A percentile compares a stretch with the other conserved stretches of the same genome.
phyloP scores from a whole-genome alignment of 1,140 invertebrate species.

The Euschistus heros region DNA sequence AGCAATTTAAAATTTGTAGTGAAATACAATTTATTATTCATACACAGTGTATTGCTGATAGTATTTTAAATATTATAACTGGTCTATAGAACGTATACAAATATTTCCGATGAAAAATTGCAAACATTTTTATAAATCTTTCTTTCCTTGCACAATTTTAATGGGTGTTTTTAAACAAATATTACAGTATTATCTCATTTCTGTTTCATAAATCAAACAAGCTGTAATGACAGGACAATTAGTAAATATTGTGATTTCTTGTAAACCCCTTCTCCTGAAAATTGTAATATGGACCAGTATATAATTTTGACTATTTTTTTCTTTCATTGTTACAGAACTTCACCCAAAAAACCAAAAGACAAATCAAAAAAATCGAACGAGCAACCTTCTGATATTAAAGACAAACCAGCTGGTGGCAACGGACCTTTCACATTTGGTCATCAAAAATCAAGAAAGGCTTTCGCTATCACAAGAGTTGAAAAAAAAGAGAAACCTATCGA shows the following conservation, averaged over 20 bases:
- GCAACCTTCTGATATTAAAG: background rate
- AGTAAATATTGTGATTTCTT: background rate
- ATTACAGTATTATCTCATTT: no score
- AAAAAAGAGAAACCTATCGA: slow-evolving; percentile 16
- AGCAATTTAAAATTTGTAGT: background rate
- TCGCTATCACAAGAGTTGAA: background rate
- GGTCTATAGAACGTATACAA: background rate
- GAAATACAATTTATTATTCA: background rate
- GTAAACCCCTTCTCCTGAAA: background rate
- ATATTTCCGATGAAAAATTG: background rate
- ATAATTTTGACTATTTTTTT: background rate
- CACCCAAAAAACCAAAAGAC: background rate
- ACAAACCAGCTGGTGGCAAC: background rate
- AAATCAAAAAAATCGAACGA: background rate
- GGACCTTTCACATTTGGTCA: slow-evolving; percentile 4
- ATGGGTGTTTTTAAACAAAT: background rate
- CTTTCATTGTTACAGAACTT: background rate
- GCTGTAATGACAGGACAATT: background rate
- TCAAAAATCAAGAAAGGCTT: background rate
- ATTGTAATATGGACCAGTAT: background rate
- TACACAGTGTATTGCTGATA: background rate
- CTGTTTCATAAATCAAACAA: background rate
- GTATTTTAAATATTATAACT: background rate
- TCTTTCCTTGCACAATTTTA: background rate
- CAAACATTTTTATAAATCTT: background rate